phyloP scores from a whole-genome alignment of 2,797 vertebrate genomes.

The Pseudochaenichthys georgianus region DNA sequence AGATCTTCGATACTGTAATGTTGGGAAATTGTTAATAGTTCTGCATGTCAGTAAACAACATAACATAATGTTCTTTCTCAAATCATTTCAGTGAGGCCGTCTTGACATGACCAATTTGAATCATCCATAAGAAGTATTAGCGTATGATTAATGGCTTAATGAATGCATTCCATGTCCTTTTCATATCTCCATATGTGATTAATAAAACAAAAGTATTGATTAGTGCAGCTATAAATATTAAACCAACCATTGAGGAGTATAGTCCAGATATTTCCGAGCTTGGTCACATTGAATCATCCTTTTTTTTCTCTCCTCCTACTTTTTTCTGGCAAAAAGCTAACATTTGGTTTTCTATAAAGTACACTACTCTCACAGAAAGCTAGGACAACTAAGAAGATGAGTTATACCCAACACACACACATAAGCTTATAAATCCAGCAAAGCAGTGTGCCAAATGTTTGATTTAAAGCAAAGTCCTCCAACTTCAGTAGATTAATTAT shows the following conservation, averaged over 20 bases:
- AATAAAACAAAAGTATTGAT: background rate
- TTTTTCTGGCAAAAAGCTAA: background rate
- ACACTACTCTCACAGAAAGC: conserved; percentile 10
- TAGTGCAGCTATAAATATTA: background rate
- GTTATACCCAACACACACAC: conserved; percentile 23
- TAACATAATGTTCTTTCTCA: background rate
- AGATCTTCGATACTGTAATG: conserved; percentile 12
- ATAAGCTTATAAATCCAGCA: conserved; percentile 16
- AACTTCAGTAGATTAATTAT: conserved; percentile 27
- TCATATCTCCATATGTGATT: background rate
- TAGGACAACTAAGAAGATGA: conserved; percentile 4
- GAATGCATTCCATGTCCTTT: background rate
- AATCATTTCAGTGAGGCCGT: background rate
- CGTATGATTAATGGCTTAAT: conserved; percentile 11
- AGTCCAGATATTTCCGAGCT: background rate
- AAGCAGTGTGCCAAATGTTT: conserved; percentile 39
- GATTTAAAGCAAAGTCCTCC: conserved; percentile 37
- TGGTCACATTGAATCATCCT: background rate
- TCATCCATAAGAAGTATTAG: background rate
- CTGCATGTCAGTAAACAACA: background rate
- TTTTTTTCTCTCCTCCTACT: background rate
- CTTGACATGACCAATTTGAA: background rate
- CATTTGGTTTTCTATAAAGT: conserved; percentile 2
- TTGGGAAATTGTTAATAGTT: conserved; percentile 4
- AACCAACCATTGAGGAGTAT: background rate